A percentile compares a stretch with the other conserved stretches of the same genome.
Evolutionary conservation across 2,888 invertebrate genomes (phyloP).

Genomic region (Conus canariensis): DNA sequence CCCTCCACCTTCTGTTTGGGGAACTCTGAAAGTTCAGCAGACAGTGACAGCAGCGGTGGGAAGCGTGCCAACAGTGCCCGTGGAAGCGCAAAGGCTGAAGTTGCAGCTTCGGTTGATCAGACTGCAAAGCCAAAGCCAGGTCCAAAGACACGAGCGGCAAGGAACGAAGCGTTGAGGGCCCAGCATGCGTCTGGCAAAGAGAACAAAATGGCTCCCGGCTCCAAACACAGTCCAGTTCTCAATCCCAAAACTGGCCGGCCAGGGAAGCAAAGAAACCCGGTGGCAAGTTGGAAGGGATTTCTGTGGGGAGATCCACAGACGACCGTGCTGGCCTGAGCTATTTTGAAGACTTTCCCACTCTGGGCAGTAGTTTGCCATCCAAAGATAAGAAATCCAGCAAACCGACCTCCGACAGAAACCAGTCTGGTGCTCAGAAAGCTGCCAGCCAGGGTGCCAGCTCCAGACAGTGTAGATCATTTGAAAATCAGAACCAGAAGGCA

Average conservation of each 20-base stretch:
- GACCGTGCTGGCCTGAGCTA: neutral
- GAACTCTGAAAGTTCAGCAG: neutral
- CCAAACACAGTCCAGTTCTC: too few species aligned
- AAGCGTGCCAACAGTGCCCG: neutral
- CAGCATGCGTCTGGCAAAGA: neutral
- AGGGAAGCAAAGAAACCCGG: neutral
- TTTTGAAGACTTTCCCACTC: neutral
- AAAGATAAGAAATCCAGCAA: neutral
- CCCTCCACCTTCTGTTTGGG: neutral
- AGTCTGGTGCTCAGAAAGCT: neutral
- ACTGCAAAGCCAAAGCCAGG: neutral
- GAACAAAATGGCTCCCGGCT: neutral
- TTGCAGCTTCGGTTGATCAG: neutral
- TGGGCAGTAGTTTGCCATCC: neutral
- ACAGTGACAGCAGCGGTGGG: slow-evolving; percentile 19
- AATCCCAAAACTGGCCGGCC: too few species aligned
- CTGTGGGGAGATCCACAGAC: neutral
- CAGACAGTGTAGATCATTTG: neutral
- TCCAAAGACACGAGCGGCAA: neutral
- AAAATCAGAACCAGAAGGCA: neutral
- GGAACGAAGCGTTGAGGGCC: neutral
- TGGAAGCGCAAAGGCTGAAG: neutral
- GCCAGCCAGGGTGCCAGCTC: too few species aligned
- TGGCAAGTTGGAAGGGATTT: neutral
- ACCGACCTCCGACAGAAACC: too few species aligned